Base-by-base conservation (phyloP, 2,797 vertebrate genomes). In the Podargus strigoides region DNA sequence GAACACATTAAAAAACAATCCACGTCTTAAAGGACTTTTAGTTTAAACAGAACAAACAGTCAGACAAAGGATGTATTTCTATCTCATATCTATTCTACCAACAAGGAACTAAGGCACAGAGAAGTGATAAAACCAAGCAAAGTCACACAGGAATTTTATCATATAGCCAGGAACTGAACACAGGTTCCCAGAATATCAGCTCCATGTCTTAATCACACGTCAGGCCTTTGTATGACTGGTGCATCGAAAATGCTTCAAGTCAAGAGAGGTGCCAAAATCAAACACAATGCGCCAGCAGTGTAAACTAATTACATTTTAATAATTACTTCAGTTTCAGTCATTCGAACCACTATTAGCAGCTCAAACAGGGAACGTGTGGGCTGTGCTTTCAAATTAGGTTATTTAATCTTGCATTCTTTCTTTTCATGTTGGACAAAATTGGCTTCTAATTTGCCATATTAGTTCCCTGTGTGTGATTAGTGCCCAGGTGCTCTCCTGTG, bases 231-330 rank as follows among this genome's bases (percentile, higher is more conserved):
- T 46, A 32, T 36, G 44, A 67, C 0, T 6, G 8, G 11, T 37
- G 34, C 2, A 1, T 34, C 75, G 34, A 83, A 80, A 95, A 67
- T 47, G 20, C 36, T 84, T 77, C 32, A 55, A 78, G 75, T 41
- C 4, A 2, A 91, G 89, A 77, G 53, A 83, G 1, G 0, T 87
- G 64, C 32, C 62, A 80, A 89, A 96, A 93, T 2, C 53, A 93
- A 95, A 68, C 49, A 73, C 42, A 55, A 52, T 49, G 50, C 2
- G 10, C 60, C 62, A 91, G 80, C 37, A 66, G 53, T 62, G 63
- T 62, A 92, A 95, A 94, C 78, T 92, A 89, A 95, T 93, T 91
- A 88, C 34, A 68, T 89, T 92, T 92, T 89, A 93, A 89, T 92
- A 92, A 87, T 93, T 87, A 83, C 87, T 92, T 89, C 58, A 26